Evolutionary conservation across 2,113 vertebrate species (phyloP), one percentile per base, ranked within the genome.

Genomic region (Antennarius striatus): DNA sequence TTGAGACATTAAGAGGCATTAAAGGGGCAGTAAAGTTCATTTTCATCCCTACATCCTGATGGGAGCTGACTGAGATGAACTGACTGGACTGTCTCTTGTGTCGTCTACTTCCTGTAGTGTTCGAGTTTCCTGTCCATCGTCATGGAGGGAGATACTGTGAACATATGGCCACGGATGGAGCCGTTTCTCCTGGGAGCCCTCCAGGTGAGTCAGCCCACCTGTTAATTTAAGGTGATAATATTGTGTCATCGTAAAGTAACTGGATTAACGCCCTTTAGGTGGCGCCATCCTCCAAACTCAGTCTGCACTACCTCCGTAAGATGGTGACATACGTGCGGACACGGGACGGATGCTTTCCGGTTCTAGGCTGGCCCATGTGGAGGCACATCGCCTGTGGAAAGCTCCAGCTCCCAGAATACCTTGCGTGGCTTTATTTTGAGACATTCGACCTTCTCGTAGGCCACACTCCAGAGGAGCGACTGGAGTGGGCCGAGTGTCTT

Each of bases 391-490:
- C 96, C 17, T 99, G 98, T 53, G 96, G 95, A 8, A 99, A 99
- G 87, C 91, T 99, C 53, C 97, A 97, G 91, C 84, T 99, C 32
- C 75, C 89, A 32, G 93, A 93, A 55, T 95, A 94, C 9, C 71
- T 95, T 30, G 97, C 96, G 0, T 99, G 98, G 98, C 92, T 99
- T 17, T 98, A 98, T 89, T 97, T 98, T 54, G 95, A 99, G 84
- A 92, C 94, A 6, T 99, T 95, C 73, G 94, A 95, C 82, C 91
- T 94, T 39, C 90, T 98, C 28, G 48, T 76, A 0, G 80, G 77
- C 13, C 91, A 77, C 36, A 71, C 90, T 0, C 82, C 95, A 0
- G 83, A 92, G 22, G 79, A 92, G 52, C 92, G 93, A 50, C 90
- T 99, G 28, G 94, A 94, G 75, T 90, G 95, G 94, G 96, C 96